phyloP scores from a whole-genome alignment of 2,113 vertebrate genomes.

The Glaucomys volans region DNA sequence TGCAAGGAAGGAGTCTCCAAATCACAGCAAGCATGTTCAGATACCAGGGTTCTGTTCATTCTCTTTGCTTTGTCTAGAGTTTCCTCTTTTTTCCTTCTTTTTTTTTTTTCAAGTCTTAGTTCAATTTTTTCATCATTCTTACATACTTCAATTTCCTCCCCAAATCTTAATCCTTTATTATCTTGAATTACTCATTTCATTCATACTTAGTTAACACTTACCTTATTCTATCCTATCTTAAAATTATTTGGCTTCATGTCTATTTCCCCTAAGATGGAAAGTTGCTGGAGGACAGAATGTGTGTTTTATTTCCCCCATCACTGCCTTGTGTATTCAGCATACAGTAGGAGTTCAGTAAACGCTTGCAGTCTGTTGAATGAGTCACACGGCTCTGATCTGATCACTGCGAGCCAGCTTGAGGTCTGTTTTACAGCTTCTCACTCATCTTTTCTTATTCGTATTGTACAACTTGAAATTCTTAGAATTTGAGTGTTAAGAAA shows the following conservation, averaged over 20 bases:
- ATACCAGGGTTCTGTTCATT: not conserved
- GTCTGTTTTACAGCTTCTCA: not conserved
- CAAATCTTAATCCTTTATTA: not conserved
- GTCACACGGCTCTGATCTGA: too few species aligned
- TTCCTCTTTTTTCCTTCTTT: not conserved
- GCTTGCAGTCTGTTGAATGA: not conserved
- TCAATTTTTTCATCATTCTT: not conserved
- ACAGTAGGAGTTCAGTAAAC: not conserved
- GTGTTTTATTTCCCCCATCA: not conserved
- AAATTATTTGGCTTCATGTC: not conserved
- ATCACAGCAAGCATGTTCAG: fast-evolving
- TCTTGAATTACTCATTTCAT: not conserved
- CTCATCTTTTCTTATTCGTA: not conserved
- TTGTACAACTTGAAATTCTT: not conserved
- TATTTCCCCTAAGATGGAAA: not conserved
- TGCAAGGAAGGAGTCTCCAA: not conserved
- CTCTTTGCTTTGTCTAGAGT: not conserved
- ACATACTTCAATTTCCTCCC: not conserved
- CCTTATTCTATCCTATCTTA: not conserved
- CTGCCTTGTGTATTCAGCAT: not conserved
- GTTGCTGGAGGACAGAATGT: not conserved
- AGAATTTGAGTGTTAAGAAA: not conserved
- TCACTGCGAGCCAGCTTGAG: not conserved
- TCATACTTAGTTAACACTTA: not conserved
- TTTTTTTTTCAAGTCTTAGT: not conserved